These are phyloP conservation scores for Aix galericulata DNA, from an alignment of 2,113 vertebrate genomes.

Conservation along the genomic window DNA sequence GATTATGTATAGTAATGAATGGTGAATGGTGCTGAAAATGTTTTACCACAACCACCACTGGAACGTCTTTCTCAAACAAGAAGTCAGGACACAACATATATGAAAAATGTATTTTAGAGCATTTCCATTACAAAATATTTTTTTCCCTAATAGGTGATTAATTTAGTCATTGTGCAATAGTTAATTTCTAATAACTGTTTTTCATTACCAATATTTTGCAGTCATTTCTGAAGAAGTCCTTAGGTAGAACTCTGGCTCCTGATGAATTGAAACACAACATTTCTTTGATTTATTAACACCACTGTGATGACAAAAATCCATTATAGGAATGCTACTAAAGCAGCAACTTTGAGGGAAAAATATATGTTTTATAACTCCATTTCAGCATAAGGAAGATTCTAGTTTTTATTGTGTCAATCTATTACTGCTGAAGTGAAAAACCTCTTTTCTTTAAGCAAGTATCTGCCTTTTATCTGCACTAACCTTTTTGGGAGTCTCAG, in stretches of 20 bases:
- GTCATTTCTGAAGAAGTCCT: background rate
- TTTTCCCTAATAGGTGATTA: background rate
- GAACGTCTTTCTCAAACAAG: background rate
- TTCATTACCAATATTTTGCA: conserved; percentile 13
- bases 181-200: conserved; percentile 44
- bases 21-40: background rate
- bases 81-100: background rate
- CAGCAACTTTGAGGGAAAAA: background rate
- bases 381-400: background rate
- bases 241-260: background rate
- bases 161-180: conserved; percentile 23
- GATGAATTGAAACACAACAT: background rate
- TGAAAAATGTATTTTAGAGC: background rate
- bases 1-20: background rate
- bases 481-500: conserved; percentile 14
- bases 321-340: conserved; percentile 10
- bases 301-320: background rate
- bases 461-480: conserved; percentile 33
- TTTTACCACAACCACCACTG: background rate
- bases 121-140: background rate
- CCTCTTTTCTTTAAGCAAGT: background rate
- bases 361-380: background rate
- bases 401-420: background rate
- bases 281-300: conserved; percentile 45
- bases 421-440: conserved; percentile 17